Base-by-base conservation (phyloP, 2,888 invertebrate species). In the Stratiomys singularior region DNA sequence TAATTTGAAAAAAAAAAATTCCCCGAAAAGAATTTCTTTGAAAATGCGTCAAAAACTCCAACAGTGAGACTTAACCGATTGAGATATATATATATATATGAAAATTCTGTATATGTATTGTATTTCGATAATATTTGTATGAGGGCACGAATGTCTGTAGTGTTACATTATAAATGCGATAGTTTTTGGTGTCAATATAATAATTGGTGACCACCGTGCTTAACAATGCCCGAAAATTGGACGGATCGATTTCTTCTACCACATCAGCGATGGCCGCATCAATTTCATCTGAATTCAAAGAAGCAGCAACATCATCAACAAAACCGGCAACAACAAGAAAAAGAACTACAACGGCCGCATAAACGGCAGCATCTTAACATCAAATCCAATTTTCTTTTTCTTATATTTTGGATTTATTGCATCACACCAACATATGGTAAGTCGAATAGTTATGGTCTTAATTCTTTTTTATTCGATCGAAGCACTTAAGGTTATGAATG, bases 351-450 rank as follows among this genome's bases (percentile, higher is more conserved):
- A 28, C 28, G 7, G 37, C 37, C 15, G 13, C 66, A 66, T 30
- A 30, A 66, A 23, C 58, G 23, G 37, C 76, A 77, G 25, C 77
- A 77, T 52, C 77, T 56, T 46, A 56, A 11, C 37, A 60, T 60
- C 67, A 60, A 76, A 76, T 46, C 46, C 52, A 58, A 74, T 76
- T 64, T 78, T 46, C 21, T 79, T 64, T 66, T 79, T 69, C 76
- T 79, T 15, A 60, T 76, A 71, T 76, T 79, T 72, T 79, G 79
- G 79, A 79, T 78, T 63, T 72, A 76, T 64, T 79, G 77, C 72
- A 47, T 78, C 64, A 71, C 79, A 76, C 69, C 78, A 76, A 76
- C 79, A 71, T 66, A 77, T 77, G 77, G 77, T 77, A 67, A 77
- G 77, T 77, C 18, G 9, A 60, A 60, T 11, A 37, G 37, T 37